phyloP scores from a whole-genome alignment of 2,888 invertebrate species.

The Allacma fusca region DNA sequence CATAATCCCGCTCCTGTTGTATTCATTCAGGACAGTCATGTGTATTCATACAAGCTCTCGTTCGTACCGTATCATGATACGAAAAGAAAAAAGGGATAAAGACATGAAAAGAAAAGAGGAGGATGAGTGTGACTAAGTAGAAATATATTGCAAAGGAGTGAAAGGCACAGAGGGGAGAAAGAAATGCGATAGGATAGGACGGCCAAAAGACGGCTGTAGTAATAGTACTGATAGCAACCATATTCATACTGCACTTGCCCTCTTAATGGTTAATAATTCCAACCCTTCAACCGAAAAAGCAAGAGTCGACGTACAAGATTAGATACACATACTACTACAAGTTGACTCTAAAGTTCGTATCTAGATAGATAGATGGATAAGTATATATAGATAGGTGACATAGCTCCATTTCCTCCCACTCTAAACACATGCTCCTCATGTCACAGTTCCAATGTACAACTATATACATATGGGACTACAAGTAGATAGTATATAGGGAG shows the following conservation, averaged over 20 bases:
- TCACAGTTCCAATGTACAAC: too few species aligned
- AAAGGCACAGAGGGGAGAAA: slow-evolving; percentile 13
- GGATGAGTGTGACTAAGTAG: slow-evolving; percentile 39
- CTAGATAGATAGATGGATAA: too few species aligned
- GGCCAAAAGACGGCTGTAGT: slow-evolving; percentile 11
- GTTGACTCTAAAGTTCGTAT: too few species aligned
- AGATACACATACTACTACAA: background rate
- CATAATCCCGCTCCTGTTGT: background rate
- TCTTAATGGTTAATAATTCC: slow-evolving; percentile 36
- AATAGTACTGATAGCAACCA: slow-evolving; percentile 11
- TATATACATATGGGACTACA: too few species aligned
- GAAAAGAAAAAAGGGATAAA: slow-evolving; percentile 10
- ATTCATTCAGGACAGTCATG: background rate
- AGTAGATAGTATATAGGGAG: too few species aligned
- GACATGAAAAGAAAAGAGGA: slow-evolving; percentile 2
- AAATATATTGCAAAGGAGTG: slow-evolving; percentile 18
- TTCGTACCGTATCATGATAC: background rate
- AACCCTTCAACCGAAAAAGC: slow-evolving; percentile 9
- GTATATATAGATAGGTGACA: too few species aligned
- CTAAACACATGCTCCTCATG: too few species aligned
- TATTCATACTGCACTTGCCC: slow-evolving; percentile 24
- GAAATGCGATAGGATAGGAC: background rate
- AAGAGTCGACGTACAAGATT: background rate
- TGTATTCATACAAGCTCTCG: background rate
- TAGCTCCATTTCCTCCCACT: too few species aligned